Conservation (phyloP, 1,140 invertebrate species). For the Diabrotica virgifera region DNA sequence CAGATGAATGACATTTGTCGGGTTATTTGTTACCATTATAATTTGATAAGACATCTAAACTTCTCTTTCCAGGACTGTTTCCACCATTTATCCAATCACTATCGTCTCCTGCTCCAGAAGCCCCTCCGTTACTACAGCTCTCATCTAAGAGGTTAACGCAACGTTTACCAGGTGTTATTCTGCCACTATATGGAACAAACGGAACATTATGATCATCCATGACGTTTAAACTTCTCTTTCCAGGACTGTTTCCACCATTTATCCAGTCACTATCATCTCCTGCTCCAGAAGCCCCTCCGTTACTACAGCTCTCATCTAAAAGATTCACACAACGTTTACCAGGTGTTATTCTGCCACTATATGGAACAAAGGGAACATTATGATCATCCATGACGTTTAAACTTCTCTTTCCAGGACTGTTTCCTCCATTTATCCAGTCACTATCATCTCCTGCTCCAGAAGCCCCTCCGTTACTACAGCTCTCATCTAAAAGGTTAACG, state of each 20-base stretch:
- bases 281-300: constrained; percentile 17
- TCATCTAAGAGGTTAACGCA: constrained; percentile 29
- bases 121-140: constrained; percentile 1
- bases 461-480: constrained; percentile 22
- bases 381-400: constrained; percentile 24
- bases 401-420: constrained; percentile 28
- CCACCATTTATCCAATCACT: constrained; percentile 25
- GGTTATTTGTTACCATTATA: too few relatives aligned
- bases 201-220: constrained; percentile 17
- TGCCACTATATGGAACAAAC: background rate
- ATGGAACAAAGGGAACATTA: background rate
- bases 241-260: constrained; percentile 23
- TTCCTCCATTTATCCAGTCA: constrained; percentile 24
- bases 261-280: constrained; percentile 25
- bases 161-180: constrained; percentile 18
- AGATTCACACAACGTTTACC: constrained; percentile 28
- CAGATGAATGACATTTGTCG: too few relatives aligned
- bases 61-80: constrained; percentile 21
- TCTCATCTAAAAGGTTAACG: constrained; percentile 19
- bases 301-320: constrained; percentile 21
- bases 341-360: background rate
- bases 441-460: constrained; percentile 23
- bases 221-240: constrained; percentile 11
- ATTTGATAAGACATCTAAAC: too few relatives aligned
- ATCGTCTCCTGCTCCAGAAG: constrained; percentile 21